Percentiles rank a stretch among this genome's conserved stretches.
These are phyloP conservation scores for Drosophila colorata DNA, from an alignment of 2,888 invertebrate genomes.

Conservation along the genomic window DNA sequence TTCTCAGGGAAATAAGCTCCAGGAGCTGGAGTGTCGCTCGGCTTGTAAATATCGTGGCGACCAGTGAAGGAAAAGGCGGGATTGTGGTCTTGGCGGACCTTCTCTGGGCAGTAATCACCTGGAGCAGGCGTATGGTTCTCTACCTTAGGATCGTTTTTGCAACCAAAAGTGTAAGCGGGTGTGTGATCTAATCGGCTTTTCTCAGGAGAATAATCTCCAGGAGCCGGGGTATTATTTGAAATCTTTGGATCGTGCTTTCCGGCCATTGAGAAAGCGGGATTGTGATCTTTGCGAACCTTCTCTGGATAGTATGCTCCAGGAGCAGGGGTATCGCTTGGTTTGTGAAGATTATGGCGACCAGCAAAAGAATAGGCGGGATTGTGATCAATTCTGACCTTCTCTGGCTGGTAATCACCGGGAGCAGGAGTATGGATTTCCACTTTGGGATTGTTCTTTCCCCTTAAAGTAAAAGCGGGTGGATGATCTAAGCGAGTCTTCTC, in stretches of 20 bases:
- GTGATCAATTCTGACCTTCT: conserved; percentile 86
- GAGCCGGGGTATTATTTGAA: conserved; percentile 87
- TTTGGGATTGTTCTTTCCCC: conserved; percentile 66
- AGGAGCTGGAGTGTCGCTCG: conserved; percentile 88
- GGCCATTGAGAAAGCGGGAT: conserved; percentile 87
- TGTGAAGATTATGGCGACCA: conserved; percentile 88
- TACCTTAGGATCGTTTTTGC: conserved; percentile 86
- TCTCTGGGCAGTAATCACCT: conserved; percentile 86
- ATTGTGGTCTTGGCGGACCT: conserved; percentile 85
- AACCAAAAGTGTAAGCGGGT: conserved; percentile 88
- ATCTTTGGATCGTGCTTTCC: conserved; percentile 86
- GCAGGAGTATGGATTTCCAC: conserved; percentile 78
- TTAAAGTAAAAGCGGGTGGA: conserved; percentile 87
- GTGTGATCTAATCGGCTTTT: conserved; percentile 85
- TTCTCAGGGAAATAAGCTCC: conserved; percentile 85
- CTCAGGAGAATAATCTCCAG: conserved; percentile 87
- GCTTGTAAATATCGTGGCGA: conserved; percentile 86
- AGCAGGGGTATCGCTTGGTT: conserved; percentile 88
- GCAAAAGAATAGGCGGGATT: conserved; percentile 90
- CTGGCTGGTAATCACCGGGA: conserved; percentile 87
- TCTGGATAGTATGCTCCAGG: conserved; percentile 88
- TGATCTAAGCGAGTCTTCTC: conserved; percentile 87
- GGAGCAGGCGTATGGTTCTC: conserved; percentile 87
- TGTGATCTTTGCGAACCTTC: conserved; percentile 83
- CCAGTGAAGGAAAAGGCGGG: conserved; percentile 88